Evolutionary conservation across 2,888 invertebrate genomes (phyloP).

Genomic region (Ochlodes sylvanus): DNA sequence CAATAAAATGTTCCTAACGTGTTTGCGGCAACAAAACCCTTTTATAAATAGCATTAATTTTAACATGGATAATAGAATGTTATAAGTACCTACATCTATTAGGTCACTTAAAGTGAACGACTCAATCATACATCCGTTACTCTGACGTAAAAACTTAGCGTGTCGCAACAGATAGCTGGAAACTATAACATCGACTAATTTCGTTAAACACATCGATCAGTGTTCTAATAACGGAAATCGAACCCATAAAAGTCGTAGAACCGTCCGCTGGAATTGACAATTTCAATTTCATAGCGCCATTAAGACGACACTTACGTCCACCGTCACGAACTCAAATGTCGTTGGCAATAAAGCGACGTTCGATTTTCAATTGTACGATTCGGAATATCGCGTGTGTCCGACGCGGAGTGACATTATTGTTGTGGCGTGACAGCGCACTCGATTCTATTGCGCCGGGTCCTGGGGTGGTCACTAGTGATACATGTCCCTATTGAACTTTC

Average conservation of each 20-base stretch:
- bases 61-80: too few relatives aligned
- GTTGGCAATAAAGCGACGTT: slow-evolving; percentile 46
- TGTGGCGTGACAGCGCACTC: background rate
- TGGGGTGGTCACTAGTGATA: background rate
- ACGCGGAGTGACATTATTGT: background rate
- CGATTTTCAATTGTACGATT: slow-evolving; percentile 72
- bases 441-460: background rate
- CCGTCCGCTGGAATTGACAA: slow-evolving; percentile 52
- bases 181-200: slow-evolving; percentile 28
- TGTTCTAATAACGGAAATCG: slow-evolving; percentile 43
- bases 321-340: slow-evolving; percentile 53
- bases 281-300: slow-evolving; percentile 61
- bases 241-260: slow-evolving; percentile 47
- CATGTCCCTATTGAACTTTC: background rate
- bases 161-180: slow-evolving; percentile 16
- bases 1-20: too few relatives aligned
- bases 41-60: too few relatives aligned
- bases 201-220: slow-evolving; percentile 32
- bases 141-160: slow-evolving; percentile 18
- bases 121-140: background rate
- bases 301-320: slow-evolving; percentile 55
- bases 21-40: too few relatives aligned
- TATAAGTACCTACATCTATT: too few relatives aligned
- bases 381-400: slow-evolving; percentile 62
- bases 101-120: background rate